Evolutionary conservation across 2,888 invertebrate genomes (phyloP), one percentile per base, ranked within the genome.

Genomic region (Pardosa pseudoannulata): DNA sequence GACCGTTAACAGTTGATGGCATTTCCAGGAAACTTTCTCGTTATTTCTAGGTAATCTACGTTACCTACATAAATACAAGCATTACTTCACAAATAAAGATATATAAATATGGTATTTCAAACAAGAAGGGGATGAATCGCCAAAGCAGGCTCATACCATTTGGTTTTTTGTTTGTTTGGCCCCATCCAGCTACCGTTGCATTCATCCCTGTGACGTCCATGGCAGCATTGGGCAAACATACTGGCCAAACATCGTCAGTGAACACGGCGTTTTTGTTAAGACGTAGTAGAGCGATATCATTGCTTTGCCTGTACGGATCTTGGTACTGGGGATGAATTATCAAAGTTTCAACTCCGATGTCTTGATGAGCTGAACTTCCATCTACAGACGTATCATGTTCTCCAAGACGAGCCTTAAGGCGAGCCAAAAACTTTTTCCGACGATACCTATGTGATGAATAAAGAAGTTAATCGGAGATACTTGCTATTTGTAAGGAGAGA

Each of bases 151-250:
- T n/a, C 72, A 27, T 28, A 72, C 72, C 72, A 46, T 27, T 31
- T 23, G 72, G 32, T 7, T 27, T 28, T 6, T n/a, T 72, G 19
- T 46, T 71, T 3, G 95, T 95, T 94, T 96, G 96, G 0, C 96
- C 97, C 96, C 96, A 97, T 6, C 97, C 97, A 29, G 96, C 95
- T 0, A 96, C 95, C 0, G 94, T 94, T 0, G 95, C 96, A 27
- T 93, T 90, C 0, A 91, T 91, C 0, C 94, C 94, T 70, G 93
- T 93, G 89, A 93, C 94, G 11, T 76, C 46, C 13, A 32, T 70
- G 0, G 50, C 39, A 7, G 62, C 27, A 13, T 31, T 29, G 0
- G 96, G 95, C 1, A 97, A 92, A 91, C 97, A 97, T 13, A 95
- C 95, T 0, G 97, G 97, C 90, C 94, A 93, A 9, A 96, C 93